phyloP scores from a whole-genome alignment of 2,797 vertebrate species.

The Arnoldichthys spilopterus region DNA sequence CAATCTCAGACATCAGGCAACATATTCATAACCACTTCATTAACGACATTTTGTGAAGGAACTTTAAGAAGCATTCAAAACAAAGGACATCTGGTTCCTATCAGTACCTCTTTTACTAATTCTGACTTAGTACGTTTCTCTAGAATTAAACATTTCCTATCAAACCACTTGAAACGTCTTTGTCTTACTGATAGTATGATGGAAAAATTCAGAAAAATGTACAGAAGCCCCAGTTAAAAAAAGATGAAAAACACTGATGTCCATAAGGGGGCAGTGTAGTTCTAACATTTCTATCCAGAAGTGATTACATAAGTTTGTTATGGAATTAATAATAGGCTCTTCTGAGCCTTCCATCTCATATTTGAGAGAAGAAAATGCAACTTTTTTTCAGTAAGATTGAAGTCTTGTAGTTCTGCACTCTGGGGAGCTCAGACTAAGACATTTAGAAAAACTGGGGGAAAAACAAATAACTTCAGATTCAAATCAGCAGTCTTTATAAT shows the following conservation, averaged over 20 bases:
- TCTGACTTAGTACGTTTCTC: not conserved
- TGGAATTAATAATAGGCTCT: slow-evolving; percentile 36
- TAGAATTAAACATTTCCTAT: not conserved
- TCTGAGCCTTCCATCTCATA: slow-evolving; percentile 18
- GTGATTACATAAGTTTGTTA: slow-evolving; percentile 56
- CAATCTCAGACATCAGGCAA: not conserved
- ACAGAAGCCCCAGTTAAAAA: not conserved
- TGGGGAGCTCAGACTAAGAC: not conserved
- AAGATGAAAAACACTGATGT: not conserved
- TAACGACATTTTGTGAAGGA: not conserved
- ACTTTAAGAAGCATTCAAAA: too few relatives aligned
- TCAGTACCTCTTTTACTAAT: too few relatives aligned
- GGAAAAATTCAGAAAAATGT: not conserved
- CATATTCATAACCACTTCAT: not conserved
- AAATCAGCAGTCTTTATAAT: not conserved
- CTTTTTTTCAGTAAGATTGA: not conserved
- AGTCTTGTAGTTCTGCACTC: not conserved
- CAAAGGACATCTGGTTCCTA: too few relatives aligned
- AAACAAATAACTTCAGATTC: slow-evolving; percentile 1
- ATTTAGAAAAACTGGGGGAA: not conserved
- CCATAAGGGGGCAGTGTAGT: slow-evolving; percentile 57
- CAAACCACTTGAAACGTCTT: not conserved
- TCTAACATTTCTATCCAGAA: slow-evolving; percentile 13
- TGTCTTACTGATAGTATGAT: not conserved
- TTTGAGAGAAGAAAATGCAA: slow-evolving; percentile 1